Conservation (phyloP, 2,888 invertebrate genomes). For the Lamellibrachia columna region DNA sequence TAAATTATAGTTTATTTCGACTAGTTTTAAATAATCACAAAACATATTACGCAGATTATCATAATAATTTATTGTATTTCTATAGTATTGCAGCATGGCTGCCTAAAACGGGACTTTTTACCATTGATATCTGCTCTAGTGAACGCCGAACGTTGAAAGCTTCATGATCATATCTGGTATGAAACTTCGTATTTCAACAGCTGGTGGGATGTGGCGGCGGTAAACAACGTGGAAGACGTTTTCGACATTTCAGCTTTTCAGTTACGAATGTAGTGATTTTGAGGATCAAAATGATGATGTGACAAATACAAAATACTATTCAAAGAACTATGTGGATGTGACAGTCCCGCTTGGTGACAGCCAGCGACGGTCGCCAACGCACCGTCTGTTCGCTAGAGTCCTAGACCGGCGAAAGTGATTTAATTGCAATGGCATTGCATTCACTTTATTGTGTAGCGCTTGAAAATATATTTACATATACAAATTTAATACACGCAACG, state of each 20-base stretch:
- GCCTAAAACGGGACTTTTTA: too few species aligned
- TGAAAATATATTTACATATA: slow-evolving; percentile 16
- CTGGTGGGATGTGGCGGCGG: neutral
- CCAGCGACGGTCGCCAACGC: neutral
- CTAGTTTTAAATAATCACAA: too few species aligned
- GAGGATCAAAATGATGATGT: neutral
- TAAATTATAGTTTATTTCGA: too few species aligned
- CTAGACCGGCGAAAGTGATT: neutral
- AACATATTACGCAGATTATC: too few species aligned
- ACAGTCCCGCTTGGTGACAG: neutral
- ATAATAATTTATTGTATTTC: too few species aligned
- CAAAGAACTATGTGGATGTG: neutral
- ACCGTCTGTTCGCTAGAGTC: neutral
- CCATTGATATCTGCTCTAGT: neutral
- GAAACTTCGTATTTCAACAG: neutral
- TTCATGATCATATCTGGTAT: neutral
- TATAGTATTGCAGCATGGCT: too few species aligned
- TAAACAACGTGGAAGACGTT: neutral
- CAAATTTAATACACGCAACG: slow-evolving; percentile 17
- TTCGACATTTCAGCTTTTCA: neutral
- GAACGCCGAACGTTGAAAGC: neutral
- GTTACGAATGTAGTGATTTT: neutral
- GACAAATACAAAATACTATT: neutral
- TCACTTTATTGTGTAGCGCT: slow-evolving; percentile 1
- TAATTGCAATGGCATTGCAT: neutral